Evolutionary conservation across 2,113 vertebrate genomes (phyloP).

Genomic region (Paradoxurus hermaphroditus): DNA sequence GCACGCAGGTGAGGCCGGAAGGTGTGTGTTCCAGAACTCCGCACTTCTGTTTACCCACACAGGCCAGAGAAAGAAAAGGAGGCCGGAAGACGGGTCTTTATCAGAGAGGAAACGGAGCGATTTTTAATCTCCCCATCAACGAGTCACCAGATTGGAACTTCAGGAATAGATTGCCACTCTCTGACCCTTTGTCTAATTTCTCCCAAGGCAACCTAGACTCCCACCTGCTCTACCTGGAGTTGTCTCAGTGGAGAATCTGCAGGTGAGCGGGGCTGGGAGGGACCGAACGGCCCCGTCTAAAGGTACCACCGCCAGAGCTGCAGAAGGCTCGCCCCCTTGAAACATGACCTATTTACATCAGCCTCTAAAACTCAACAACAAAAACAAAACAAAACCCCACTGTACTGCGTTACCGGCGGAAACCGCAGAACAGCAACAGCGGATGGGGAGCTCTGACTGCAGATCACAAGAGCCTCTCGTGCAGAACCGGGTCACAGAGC

Average conservation of each 20-base stretch:
- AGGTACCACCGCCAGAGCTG: background rate
- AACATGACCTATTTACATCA: conserved; percentile 45
- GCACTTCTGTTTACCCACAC: background rate
- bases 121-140: background rate
- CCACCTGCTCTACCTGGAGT: background rate
- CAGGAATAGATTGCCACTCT: background rate
- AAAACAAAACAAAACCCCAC: background rate
- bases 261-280: background rate
- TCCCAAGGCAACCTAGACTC: background rate
- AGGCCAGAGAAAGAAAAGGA: background rate
- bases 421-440: background rate
- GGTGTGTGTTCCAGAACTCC: background rate
- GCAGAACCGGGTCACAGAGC: conserved; percentile 6
- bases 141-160: background rate
- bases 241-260: background rate
- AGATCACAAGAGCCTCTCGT: background rate
- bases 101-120: background rate
- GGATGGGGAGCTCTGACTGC: background rate
- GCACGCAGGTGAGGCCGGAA: background rate
- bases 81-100: background rate
- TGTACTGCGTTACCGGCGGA: background rate
- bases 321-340: background rate
- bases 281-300: background rate
- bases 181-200: background rate
- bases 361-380: background rate